Conservation (phyloP, 2,888 invertebrate species). For the Artemia sinica region DNA sequence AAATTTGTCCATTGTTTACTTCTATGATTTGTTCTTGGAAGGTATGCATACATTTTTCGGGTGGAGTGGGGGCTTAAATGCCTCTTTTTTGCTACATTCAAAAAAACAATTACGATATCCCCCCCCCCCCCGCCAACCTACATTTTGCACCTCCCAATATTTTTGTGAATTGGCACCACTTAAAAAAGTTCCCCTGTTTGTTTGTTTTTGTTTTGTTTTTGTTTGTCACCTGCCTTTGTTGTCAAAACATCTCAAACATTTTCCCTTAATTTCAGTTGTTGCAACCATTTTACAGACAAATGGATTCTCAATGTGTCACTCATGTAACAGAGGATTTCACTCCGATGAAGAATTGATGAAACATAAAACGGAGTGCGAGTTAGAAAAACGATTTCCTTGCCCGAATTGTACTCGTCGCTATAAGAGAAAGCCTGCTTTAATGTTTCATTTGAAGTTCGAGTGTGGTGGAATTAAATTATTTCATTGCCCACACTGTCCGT, state of each 20-base stretch:
- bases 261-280: slow-evolving; percentile 1
- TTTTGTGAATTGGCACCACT: no score
- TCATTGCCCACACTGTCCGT: slow-evolving; percentile 8
- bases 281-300: neutral
- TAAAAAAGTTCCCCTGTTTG: no score
- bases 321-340: neutral
- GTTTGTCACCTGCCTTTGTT: neutral
- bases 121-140: no score
- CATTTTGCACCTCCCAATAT: no score
- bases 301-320: slow-evolving; percentile 4
- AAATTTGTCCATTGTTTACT: no score
- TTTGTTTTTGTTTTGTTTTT: no score
- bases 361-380: slow-evolving; percentile 3
- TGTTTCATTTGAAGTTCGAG: neutral
- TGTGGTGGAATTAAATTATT: slow-evolving; percentile 7
- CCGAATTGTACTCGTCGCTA: slow-evolving; percentile 7
- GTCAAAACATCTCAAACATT: neutral
- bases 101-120: no score
- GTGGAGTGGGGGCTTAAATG: no score
- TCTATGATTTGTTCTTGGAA: no score
- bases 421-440: slow-evolving; percentile 8
- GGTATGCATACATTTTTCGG: no score
- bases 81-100: no score
- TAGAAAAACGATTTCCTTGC: slow-evolving; percentile 3
- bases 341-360: neutral